Evolutionary conservation across 2,797 vertebrate species (phyloP).

Genomic region (Schizopygopsis pylzovi): DNA sequence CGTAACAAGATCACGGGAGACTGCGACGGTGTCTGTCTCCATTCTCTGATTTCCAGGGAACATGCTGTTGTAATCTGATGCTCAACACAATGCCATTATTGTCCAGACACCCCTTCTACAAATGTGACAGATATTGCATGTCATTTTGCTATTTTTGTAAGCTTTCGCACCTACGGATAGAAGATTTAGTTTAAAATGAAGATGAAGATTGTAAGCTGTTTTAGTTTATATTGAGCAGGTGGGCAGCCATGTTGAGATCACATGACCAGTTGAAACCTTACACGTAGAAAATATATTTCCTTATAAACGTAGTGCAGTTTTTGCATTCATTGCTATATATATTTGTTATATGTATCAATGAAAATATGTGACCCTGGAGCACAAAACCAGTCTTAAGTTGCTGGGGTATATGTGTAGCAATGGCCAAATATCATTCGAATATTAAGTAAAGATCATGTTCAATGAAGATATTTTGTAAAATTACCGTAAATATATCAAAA

Average conservation of each 20-base stretch:
- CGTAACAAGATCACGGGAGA: slow-evolving; percentile 28
- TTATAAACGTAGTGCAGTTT: too few species aligned
- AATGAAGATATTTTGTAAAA: too few species aligned
- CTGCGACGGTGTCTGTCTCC: not conserved
- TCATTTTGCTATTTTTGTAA: slow-evolving; percentile 6
- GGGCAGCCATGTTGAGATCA: not conserved
- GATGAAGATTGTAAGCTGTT: not conserved
- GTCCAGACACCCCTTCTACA: slow-evolving; percentile 7
- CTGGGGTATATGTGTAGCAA: too few species aligned
- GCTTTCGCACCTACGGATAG: not conserved
- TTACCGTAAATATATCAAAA: too few species aligned
- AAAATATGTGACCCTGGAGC: not conserved
- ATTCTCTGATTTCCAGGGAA: slow-evolving; percentile 2
- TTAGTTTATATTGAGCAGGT: not conserved
- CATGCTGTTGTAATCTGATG: not conserved
- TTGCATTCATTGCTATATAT: too few species aligned
- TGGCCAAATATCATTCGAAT: too few species aligned
- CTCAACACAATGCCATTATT: slow-evolving; percentile 42
- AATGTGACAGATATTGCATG: slow-evolving; percentile 23
- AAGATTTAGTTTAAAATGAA: not conserved
- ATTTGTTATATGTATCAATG: too few species aligned
- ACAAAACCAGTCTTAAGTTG: too few species aligned
- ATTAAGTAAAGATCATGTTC: too few species aligned
- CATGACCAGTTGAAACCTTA: not conserved
- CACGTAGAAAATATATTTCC: not conserved